These are phyloP conservation scores for Pterois miles DNA, from an alignment of 2,797 vertebrate species.

Conservation along the genomic window DNA sequence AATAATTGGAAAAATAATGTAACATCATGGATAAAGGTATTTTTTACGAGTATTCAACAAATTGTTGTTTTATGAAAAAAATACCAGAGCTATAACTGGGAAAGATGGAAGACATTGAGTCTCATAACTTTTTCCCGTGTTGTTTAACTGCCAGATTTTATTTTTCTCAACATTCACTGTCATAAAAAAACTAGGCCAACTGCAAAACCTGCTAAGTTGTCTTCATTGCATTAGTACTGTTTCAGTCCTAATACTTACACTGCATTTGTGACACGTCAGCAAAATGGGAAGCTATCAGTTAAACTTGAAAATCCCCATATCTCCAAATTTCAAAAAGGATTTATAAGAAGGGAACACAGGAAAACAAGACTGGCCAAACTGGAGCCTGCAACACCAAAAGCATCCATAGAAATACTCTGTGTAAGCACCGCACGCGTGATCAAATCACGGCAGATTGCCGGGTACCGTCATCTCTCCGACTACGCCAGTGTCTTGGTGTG, in stretches of 20 bases:
- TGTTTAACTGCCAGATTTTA: neutral
- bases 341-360: neutral
- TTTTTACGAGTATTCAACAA: neutral
- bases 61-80: neutral
- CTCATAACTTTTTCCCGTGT: neutral
- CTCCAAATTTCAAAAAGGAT: neutral
- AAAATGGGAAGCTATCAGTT: neutral
- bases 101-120: neutral
- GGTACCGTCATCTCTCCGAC: neutral
- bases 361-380: neutral
- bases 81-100: neutral
- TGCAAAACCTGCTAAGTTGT: neutral
- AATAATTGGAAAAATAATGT: neutral
- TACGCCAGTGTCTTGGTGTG: conserved; percentile 15
- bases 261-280: neutral
- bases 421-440: conserved; percentile 6
- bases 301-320: neutral
- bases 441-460: neutral
- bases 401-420: conserved; percentile 3
- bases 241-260: neutral
- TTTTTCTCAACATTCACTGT: neutral
- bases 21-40: neutral
- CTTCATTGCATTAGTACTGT: neutral
- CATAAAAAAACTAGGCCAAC: neutral
- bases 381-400: neutral